Base-by-base conservation (phyloP, 1,140 invertebrate species). In the Hycleus cichorii region DNA sequence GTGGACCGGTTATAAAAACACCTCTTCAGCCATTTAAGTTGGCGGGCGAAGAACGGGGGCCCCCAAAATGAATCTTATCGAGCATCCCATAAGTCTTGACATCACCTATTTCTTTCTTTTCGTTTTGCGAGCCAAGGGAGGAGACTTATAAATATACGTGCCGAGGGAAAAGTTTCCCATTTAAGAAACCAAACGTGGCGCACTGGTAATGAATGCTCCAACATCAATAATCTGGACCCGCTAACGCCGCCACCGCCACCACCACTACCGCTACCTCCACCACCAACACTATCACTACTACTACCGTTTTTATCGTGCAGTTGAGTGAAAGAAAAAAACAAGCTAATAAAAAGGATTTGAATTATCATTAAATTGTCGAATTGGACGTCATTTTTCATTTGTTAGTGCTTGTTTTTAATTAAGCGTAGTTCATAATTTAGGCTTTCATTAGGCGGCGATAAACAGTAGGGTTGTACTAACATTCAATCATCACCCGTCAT, bases 61-160 rank as follows among this genome's bases (percentile, higher is more conserved):
- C 9, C 40, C 67, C 68, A 72, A 75, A 76, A 76, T 76, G 74
- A 76, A 76, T 76, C 75, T 76, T 76, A 76, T 76, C 75, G 74
- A 72, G 67, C 73, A 70, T 74, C 74, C 75, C 73, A 76, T 76
- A 76, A 75, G 73, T 76, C 75, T 75, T 67, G 70, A 73, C 74
- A 76, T 75, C 74, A 75, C 73, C 74, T 75, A 80, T 79, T 75
- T 76, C 67, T 71, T 72, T 72, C 65, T 67, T 59, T 65, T 60
- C 62, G 62, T 63, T 62, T 62, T 61, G 58, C 63, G 67, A 61
- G 53, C 57, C 58, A 64, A 65, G 67, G 67, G 71, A 64, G 69
- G 65, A 72, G 69, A 70, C 73, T 73, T 75, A 74, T 74, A 74
- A 73, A 74, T 74, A 73, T 74, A 70, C 68, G 66, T 64, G 68